phyloP scores from a whole-genome alignment of 2,113 vertebrate genomes.

The Plotosus lineatus region DNA sequence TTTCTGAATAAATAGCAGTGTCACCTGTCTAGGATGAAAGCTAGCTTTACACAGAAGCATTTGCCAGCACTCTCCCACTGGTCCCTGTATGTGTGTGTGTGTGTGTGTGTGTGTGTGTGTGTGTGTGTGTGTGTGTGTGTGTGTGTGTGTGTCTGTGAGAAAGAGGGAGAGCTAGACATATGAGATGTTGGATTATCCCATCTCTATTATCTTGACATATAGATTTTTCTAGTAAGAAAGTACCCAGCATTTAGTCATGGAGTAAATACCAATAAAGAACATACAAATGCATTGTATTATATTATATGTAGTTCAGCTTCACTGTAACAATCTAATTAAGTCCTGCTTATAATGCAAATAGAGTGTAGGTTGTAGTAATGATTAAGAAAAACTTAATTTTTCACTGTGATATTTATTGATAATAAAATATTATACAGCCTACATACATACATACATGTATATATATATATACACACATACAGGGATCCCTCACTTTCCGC shows the following conservation, averaged over 20 bases:
- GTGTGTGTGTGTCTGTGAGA: not conserved
- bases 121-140: not conserved
- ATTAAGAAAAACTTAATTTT: too few relatives aligned
- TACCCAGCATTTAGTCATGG: not conserved
- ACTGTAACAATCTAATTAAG: not conserved
- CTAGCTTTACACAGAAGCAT: conserved; percentile 58
- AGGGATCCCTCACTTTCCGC: too few relatives aligned
- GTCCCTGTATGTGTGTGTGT: not conserved
- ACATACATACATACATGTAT: too few relatives aligned
- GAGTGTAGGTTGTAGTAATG: too few relatives aligned
- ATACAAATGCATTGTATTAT: not conserved
- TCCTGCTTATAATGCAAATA: not conserved
- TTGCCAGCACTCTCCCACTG: conserved; percentile 39
- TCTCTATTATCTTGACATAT: not conserved
- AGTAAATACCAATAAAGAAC: not conserved
- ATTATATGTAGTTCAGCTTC: not conserved
- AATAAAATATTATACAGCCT: too few relatives aligned
- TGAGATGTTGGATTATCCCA: conserved; percentile 15
- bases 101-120: not conserved
- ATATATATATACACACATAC: too few relatives aligned
- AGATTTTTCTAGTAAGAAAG: not conserved
- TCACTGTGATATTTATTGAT: too few relatives aligned
- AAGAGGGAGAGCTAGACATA: not conserved
- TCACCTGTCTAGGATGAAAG: conserved; percentile 71
- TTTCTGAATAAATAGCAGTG: conserved; percentile 73